Base-by-base conservation (phyloP, 2,888 invertebrate species). In the Podotricha telesiphe region DNA sequence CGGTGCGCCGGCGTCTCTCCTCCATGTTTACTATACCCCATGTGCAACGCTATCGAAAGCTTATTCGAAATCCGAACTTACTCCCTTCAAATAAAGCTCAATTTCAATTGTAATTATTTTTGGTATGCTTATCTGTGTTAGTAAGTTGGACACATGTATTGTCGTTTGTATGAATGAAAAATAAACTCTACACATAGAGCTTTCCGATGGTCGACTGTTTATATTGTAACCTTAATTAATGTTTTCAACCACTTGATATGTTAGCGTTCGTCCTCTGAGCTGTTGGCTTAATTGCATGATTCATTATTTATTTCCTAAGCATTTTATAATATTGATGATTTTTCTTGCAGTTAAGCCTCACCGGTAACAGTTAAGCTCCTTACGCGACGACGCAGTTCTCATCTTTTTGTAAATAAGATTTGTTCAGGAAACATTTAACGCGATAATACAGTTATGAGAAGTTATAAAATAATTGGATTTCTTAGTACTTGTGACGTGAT, bases 151-250 rank as follows among this genome's bases (percentile, higher is more conserved):
- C 86, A 86, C 84, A 86, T 88, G 91, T 89, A 89, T 91, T 87
- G 89, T 91, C 88, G 86, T 88, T 86, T 83, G 82, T 84, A 89
- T 91, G 92, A 92, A 92, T 92, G 91, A 88, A 91, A 87, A 88
- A 89, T 89, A 88, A 89, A 89, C 84, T 88, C 78, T 79, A 81
- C 82, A 81, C 83, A 83, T 86, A 86, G 86, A 90, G 88, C 90
- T 91, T 92, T 92, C 84, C 86, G 90, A 84, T 82, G 84, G 81
- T 80, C 82, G 85, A 59, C 86, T 79, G 78, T 86, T 88, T 86
- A 83, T 84, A 85, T 83, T 83, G 86, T 90, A 91, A 85, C 89
- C 88, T 90, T 91, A 92, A 91, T 92, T 91, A 89, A 88, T 88
- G 89, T 84, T 87, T 86, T 86, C 80, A 80, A 82, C 75, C 80